Evolutionary conservation across 2,797 vertebrate species (phyloP).

Genomic region (Gymnothorax javanicus): DNA sequence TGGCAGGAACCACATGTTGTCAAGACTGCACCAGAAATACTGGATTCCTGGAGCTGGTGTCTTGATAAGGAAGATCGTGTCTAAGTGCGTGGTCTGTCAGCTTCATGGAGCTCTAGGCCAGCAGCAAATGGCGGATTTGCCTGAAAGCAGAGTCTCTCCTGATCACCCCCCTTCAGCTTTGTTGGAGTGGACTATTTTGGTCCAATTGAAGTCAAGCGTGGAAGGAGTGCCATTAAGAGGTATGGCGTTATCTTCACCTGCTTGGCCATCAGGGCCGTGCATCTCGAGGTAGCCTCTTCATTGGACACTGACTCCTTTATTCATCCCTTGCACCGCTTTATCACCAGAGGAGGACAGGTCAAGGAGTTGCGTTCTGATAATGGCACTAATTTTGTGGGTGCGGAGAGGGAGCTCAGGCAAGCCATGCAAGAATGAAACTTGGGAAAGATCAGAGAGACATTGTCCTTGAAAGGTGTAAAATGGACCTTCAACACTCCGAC

Average conservation of each 20-base stretch:
- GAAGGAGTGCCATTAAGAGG: not conserved
- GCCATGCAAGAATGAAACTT: constrained; percentile 21
- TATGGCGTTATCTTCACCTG: constrained; percentile 22
- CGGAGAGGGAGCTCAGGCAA: constrained; percentile 26
- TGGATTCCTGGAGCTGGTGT: not conserved
- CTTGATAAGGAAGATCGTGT: not conserved
- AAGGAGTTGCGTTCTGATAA: not conserved
- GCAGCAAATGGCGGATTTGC: constrained; percentile 14
- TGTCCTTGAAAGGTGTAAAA: constrained; percentile 28
- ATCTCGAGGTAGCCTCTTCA: not conserved
- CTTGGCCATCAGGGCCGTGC: not conserved
- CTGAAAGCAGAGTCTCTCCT: not conserved
- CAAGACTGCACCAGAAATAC: too few relatives aligned
- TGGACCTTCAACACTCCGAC: constrained; percentile 33
- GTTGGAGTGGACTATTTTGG: constrained; percentile 13
- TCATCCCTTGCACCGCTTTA: not conserved
- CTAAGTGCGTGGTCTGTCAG: constrained; percentile 2
- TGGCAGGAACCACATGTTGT: too few relatives aligned
- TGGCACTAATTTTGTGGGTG: constrained; percentile 23
- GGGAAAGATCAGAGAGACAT: constrained; percentile 11
- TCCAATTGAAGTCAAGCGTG: constrained; percentile 4
- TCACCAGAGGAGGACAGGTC: constrained; percentile 3
- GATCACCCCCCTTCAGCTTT: not conserved
- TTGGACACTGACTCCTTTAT: constrained; percentile 4
- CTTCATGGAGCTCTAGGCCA: not conserved